These are phyloP conservation scores for Ceratoteleas bidentatus DNA, from an alignment of 1,140 invertebrate species.

Conservation along the genomic window DNA sequence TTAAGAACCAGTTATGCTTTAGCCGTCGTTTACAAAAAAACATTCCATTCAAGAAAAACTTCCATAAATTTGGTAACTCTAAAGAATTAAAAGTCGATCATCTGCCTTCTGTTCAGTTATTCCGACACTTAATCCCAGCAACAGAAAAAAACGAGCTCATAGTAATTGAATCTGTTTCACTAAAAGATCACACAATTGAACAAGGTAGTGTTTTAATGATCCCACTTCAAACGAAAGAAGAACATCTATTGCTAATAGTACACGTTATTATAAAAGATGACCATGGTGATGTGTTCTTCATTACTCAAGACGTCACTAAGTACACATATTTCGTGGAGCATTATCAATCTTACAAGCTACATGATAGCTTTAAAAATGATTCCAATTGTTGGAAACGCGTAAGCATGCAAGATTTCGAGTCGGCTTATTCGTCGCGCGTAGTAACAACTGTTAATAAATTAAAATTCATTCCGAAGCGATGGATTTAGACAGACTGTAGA, in stretches of 20 bases:
- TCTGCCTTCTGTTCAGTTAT: no score
- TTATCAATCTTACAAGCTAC: no score
- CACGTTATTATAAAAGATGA: slow-evolving; percentile 2
- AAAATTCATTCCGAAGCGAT: no score
- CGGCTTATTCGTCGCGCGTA: no score
- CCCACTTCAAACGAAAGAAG: slow-evolving; percentile 9
- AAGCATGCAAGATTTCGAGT: no score
- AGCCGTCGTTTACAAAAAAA: slow-evolving; percentile 16
- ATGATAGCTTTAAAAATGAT: no score
- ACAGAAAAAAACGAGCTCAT: no score
- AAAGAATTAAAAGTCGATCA: no score
- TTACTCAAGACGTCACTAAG: slow-evolving; percentile 17
- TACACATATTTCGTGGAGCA: slow-evolving; percentile 22
- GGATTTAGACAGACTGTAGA: no score
- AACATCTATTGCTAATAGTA: slow-evolving; percentile 4
- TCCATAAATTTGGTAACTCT: no score
- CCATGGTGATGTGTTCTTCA: neutral
- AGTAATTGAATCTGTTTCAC: neutral
- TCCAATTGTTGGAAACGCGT: no score
- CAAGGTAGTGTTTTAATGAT: slow-evolving; percentile 6
- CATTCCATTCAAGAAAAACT: neutral
- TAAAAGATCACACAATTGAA: slow-evolving; percentile 13
- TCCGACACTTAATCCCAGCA: neutral
- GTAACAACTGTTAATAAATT: no score
- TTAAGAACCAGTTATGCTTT: slow-evolving; percentile 47